Evolutionary conservation across 2,888 invertebrate species (phyloP).

Genomic region (Trichogramma evanescens): DNA sequence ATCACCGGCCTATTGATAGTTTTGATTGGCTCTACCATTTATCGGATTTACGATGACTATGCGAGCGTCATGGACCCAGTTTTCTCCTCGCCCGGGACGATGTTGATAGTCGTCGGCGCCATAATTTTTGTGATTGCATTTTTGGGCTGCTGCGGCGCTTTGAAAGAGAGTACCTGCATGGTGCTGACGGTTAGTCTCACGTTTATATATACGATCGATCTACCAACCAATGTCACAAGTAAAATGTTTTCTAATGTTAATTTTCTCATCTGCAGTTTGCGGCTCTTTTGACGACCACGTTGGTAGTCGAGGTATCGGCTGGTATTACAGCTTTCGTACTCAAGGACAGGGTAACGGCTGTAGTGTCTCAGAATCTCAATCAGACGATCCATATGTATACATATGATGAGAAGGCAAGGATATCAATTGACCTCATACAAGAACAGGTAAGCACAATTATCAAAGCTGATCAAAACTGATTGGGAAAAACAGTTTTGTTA

Average conservation of each 20-base stretch:
- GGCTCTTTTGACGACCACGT: conserved; percentile 51
- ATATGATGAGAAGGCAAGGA: conserved; percentile 39
- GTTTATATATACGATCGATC: background rate
- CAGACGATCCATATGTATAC: conserved; percentile 48
- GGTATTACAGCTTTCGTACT: conserved; percentile 54
- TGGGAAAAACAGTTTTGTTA: background rate
- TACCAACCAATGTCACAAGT: background rate
- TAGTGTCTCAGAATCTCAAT: conserved; percentile 49
- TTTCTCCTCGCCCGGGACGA: conserved; percentile 67
- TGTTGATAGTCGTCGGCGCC: conserved; percentile 69
- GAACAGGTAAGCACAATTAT: conserved; percentile 46
- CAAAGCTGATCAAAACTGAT: background rate
- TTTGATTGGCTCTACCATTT: conserved; percentile 58
- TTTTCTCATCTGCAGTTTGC: conserved; percentile 48
- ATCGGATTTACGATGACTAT: conserved; percentile 54
- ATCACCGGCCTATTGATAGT: conserved; percentile 63
- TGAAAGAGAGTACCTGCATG: conserved; percentile 69
- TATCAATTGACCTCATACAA: conserved; percentile 57
- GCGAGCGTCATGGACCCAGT: conserved; percentile 54
- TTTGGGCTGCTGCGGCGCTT: conserved; percentile 72
- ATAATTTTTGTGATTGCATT: conserved; percentile 72
- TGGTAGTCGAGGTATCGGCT: conserved; percentile 57
- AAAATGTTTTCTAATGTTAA: background rate
- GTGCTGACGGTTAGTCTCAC: conserved; percentile 52
- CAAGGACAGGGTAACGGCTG: conserved; percentile 44